Base-by-base conservation (phyloP, 2,888 invertebrate genomes). In the Plemyria rubiginata region DNA sequence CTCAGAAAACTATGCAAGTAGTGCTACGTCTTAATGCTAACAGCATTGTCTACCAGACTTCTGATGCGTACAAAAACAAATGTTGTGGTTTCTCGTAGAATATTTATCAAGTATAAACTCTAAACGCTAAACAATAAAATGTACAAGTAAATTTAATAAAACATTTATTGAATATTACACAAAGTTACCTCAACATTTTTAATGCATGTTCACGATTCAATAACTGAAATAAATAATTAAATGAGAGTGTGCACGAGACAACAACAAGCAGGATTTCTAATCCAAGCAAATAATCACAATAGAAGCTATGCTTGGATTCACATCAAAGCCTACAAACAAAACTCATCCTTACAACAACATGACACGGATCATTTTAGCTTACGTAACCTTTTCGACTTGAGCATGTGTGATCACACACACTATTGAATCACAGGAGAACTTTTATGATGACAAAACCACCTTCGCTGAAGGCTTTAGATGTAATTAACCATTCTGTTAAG, bases 401-500 rank as follows among this genome's bases (percentile, higher is more conserved):
- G 53, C 8, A 43, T 67, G 67, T 70, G 67, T 76, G 71, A 74
- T 73, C 67, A 76, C 72, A 71, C 66, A 74, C 74, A 78, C 76
- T 76, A 70, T 70, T 77, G 73, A 77, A 80, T 80, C 72, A 71
- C 73, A 71, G 70, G 75, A 76, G 73, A 85, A 86, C 81, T 85
- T 86, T 86, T 86, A 85, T 81, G 82, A 79, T 81, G 79, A 81
- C 75, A 78, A 78, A 81, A 83, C 82, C 82, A 83, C 79, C 78
- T 84, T 81, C 78, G 77, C 81, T 79, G 78, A 79, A 75, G 76
- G 75, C 79, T 76, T 79, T 77, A 78, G 78, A 82, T 84, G 87
- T 87, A 87, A 86, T 87, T 85, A 86, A 83, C 78, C 79, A 82
- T 84, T 81, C 80, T 77, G 79, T 77, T 71, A 76, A 74, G 80